Base-by-base conservation (phyloP, 2,797 vertebrate genomes). In the Hozukius guyotensis region DNA sequence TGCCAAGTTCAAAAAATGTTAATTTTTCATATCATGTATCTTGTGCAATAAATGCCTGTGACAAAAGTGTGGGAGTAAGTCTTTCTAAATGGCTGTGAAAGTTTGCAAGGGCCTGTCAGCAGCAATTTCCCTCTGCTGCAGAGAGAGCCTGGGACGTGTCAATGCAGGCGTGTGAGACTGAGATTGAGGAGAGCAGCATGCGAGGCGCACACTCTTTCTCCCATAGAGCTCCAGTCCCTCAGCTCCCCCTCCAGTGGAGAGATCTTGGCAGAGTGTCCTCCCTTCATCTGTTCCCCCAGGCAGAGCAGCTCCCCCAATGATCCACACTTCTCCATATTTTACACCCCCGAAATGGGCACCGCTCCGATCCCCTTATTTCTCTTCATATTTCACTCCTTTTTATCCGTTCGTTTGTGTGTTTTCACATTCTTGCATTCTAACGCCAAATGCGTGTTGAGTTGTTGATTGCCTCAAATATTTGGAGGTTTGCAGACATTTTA, bases 301-400 rank as follows among this genome's bases (percentile, higher is more conserved):
- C 94, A 94, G 94, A 94, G 92, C 93, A 93, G 94, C 94, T 94
- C 95, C 93, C 93, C 95, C 93, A 94, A 95, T 92, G 93, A 93
- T 95, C 94, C 94, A 94, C 94, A 95, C 95, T 92, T 95, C 94
- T 95, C 94, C 95, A 95, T 95, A 95, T 95, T 95, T 94, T 95
- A 95, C 94, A 95, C 95, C 94, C 94, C 94, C 92, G 89, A 95
- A 95, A 94, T 94, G 94, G 94, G 94, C 95, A 94, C 93, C 4
- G 90, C 93, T 95, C 94, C 94, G 93, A 95, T 94, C 91, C 94
- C 93, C 94, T 92, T 93, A 93, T 94, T 94, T 90, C 90, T 93
- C 93, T 94, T 94, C 93, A 78, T 92, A 93, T 95, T 94, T 94
- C 93, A 68, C 93, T 94, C 93, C 88, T 93, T 94, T 95, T 94